Conservation (phyloP, 2,797 vertebrate species). For the Chaenodraco wilsoni region DNA sequence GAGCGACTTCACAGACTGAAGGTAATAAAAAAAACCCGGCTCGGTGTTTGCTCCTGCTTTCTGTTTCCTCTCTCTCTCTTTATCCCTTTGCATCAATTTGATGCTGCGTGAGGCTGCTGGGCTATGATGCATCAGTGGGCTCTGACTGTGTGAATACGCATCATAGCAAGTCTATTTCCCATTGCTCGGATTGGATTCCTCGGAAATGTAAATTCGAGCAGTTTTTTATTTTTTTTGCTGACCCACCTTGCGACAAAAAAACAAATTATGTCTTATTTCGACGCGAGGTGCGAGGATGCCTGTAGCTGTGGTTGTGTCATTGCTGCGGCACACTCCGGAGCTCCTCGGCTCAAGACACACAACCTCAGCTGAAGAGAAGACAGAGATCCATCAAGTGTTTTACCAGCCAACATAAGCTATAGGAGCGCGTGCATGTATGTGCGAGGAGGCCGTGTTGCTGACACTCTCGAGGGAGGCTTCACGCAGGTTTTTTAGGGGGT, state of each 20-base stretch:
- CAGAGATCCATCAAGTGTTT: constrained; percentile 57
- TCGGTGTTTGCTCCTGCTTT: constrained; percentile 26
- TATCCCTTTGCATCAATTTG: constrained; percentile 43
- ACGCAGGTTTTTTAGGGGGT: constrained; percentile 56
- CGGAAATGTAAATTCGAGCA: constrained; percentile 47
- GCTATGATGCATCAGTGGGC: constrained; percentile 63
- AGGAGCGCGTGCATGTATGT: constrained; percentile 60
- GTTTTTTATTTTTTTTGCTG: constrained; percentile 25
- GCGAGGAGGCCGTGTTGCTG: constrained; percentile 38
- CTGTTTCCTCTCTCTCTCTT: not conserved
- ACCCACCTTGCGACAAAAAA: constrained; percentile 44
- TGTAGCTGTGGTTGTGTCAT: constrained; percentile 69
- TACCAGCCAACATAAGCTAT: constrained; percentile 60
- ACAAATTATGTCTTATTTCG: constrained; percentile 54
- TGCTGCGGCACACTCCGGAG: constrained; percentile 72
- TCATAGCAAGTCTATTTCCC: constrained; percentile 31
- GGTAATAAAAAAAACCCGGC: constrained; percentile 51
- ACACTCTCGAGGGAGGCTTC: constrained; percentile 55
- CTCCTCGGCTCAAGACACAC: constrained; percentile 66
- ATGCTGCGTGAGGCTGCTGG: constrained; percentile 67
- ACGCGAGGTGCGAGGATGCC: constrained; percentile 70
- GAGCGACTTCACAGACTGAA: constrained; percentile 50
- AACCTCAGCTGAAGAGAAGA: constrained; percentile 71
- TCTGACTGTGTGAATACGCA: constrained; percentile 63
- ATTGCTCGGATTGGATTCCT: constrained; percentile 22